Conservation (phyloP, 2,888 invertebrate genomes). For the Melanostoma mellinum region DNA sequence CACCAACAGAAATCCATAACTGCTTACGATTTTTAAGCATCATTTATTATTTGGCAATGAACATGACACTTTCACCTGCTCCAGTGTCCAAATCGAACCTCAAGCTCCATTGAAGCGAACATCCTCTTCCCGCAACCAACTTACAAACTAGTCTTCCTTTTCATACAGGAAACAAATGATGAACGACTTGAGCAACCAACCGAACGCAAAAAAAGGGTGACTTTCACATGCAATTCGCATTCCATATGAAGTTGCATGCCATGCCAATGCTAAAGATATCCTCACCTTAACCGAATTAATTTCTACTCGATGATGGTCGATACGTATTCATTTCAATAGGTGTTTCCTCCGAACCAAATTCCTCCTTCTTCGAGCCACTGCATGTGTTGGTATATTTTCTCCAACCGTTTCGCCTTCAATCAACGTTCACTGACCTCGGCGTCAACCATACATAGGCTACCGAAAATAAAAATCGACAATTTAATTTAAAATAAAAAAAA, state of each 20-base stretch:
- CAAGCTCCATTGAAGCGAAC: slow-evolving; percentile 44
- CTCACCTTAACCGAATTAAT: slow-evolving; percentile 64
- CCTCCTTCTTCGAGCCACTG: background rate
- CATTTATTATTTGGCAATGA: slow-evolving; percentile 15
- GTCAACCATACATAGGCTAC: slow-evolving; percentile 30
- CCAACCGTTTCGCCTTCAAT: slow-evolving; percentile 49
- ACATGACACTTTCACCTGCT: slow-evolving; percentile 71
- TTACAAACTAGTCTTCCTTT: slow-evolving; percentile 36
- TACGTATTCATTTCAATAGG: slow-evolving; percentile 37
- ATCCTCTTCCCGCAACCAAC: slow-evolving; percentile 47
- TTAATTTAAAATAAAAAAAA: background rate
- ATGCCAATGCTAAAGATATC: slow-evolving; percentile 24
- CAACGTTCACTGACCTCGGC: slow-evolving; percentile 67
- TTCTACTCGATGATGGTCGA: slow-evolving; percentile 32
- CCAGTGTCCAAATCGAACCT: slow-evolving; percentile 23
- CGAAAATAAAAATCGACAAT: slow-evolving; percentile 5
- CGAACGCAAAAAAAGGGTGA: slow-evolving; percentile 37
- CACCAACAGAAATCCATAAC: too few species aligned
- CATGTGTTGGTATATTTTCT: slow-evolving; percentile 43
- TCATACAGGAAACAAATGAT: slow-evolving; percentile 52
- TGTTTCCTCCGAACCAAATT: slow-evolving; percentile 7
- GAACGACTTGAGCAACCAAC: slow-evolving; percentile 1
- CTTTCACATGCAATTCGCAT: slow-evolving; percentile 56
- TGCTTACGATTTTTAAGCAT: too few species aligned
- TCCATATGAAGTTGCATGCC: slow-evolving; percentile 56